A percentile compares a stretch with the other conserved stretches of the same genome.
These are phyloP conservation scores for Lepus oiostolus DNA, from an alignment of 2,797 vertebrate genomes.

Conservation along the genomic window DNA sequence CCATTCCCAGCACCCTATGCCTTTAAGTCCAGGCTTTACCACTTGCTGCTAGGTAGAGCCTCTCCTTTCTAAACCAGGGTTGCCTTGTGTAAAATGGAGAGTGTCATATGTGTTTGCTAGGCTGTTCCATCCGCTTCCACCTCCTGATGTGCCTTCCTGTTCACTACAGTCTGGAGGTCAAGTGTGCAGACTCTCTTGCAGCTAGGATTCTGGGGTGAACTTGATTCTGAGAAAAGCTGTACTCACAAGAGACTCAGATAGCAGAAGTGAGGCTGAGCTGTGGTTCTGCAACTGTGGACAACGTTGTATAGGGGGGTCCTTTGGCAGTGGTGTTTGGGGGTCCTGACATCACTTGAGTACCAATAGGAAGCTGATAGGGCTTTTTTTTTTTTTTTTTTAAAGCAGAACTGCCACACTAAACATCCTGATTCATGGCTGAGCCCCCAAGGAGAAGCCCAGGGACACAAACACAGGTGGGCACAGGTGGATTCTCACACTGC, in stretches of 20 bases:
- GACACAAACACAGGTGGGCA: neutral
- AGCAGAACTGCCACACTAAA: neutral
- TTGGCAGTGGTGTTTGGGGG: neutral
- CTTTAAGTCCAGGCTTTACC: neutral
- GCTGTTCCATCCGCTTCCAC: neutral
- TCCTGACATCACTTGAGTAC: too few relatives aligned
- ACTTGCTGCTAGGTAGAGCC: neutral
- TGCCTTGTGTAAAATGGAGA: neutral
- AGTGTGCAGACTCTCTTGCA: neutral
- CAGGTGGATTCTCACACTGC: neutral
- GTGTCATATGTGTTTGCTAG: neutral
- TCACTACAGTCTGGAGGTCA: neutral
- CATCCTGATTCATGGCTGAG: neutral
- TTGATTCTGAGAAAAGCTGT: neutral
- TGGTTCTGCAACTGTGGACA: neutral
- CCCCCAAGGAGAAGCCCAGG: neutral
- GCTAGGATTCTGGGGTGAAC: neutral
- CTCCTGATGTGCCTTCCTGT: neutral
- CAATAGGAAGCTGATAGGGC: too few relatives aligned
- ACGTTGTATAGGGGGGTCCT: too few relatives aligned
- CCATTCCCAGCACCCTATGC: neutral
- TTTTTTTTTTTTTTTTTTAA: neutral
- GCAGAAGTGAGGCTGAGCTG: neutral
- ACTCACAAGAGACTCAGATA: neutral
- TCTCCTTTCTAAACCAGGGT: neutral